Base-by-base conservation (phyloP, 2,888 invertebrate genomes). In the Drosophila affinis region DNA sequence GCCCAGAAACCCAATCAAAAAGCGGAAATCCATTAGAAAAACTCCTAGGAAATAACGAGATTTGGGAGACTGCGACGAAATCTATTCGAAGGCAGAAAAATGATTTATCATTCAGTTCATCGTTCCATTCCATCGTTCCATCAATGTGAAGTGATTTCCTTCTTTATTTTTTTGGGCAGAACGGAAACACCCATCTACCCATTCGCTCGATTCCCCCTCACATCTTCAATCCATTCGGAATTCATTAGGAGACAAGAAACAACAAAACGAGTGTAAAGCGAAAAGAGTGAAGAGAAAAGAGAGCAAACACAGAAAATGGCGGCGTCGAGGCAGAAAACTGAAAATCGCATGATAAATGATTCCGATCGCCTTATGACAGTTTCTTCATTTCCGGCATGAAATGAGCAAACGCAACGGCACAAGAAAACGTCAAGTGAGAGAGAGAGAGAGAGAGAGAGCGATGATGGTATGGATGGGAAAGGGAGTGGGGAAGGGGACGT, bases 381-480 rank as follows among this genome's bases (percentile, higher is more conserved):
- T 90, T 89, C 89, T 89, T 90, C 91, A 90, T 90, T 90, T 90
- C 90, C 90, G 89, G 85, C 77, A 77, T 82, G 82, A 82, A 83
- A 79, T 80, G 77, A 83, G 87, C 85, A 85, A 85, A 77, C 24
- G 59, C 14, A 14, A 39, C 39, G 39, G 39, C 39, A 72, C 63
- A 62, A 60, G 55, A 56, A 52, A 58, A 49, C 53, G 54, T 59
- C 55, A 64, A 14, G 46, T 18, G 34, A 39, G 39, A n/a, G 39
- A 54, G n/a, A 29, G 39, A 14, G 39, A 12, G 34, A 12, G 34
- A 39, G 39, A 18, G 18, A 18, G 18, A 18, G 57, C 64, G 53
- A 72, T 72, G 77, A 70, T 69, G 69, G 60, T 21, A 69, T 72
- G 62, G 65, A 79, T 64, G 63, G 65, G 64, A 62, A 71, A 72